Percentiles rank a stretch among this genome's conserved stretches.
phyloP scores from a whole-genome alignment of 2,888 invertebrate species.

The Phorcus lineatus region DNA sequence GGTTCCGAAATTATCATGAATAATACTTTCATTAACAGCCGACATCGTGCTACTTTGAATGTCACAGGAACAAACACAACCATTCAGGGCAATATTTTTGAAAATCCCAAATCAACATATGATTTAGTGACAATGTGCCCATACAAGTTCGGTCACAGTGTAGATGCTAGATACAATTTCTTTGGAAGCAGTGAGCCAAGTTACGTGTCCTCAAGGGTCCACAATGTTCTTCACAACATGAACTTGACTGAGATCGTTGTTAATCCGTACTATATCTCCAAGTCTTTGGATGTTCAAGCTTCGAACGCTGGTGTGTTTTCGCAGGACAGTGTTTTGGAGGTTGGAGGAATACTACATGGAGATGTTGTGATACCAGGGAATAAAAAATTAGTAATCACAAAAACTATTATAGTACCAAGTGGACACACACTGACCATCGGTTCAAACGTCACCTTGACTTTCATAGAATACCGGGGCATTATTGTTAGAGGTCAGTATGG shows the following conservation, averaged over 20 bases:
- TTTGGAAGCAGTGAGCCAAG: not conserved
- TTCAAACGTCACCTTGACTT: not conserved
- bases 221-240: not conserved
- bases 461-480: not conserved
- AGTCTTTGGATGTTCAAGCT: not conserved
- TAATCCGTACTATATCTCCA: not conserved
- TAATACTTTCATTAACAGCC: not conserved
- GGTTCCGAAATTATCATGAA: not conserved
- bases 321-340: not conserved
- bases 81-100: not conserved
- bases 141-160: not conserved
- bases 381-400: not conserved
- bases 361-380: not conserved
- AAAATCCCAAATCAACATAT: not conserved
- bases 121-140: not conserved
- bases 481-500: not conserved
- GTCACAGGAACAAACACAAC: not conserved
- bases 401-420: not conserved
- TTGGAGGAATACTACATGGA: not conserved
- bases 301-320: not conserved
- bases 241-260: not conserved
- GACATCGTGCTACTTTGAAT: not conserved
- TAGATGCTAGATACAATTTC: not conserved
- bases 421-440: not conserved
- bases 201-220: not conserved